A percentile compares a stretch with the other conserved stretches of the same genome.
Conservation (phyloP, 2,113 vertebrate genomes). For the Percina caprodes region DNA sequence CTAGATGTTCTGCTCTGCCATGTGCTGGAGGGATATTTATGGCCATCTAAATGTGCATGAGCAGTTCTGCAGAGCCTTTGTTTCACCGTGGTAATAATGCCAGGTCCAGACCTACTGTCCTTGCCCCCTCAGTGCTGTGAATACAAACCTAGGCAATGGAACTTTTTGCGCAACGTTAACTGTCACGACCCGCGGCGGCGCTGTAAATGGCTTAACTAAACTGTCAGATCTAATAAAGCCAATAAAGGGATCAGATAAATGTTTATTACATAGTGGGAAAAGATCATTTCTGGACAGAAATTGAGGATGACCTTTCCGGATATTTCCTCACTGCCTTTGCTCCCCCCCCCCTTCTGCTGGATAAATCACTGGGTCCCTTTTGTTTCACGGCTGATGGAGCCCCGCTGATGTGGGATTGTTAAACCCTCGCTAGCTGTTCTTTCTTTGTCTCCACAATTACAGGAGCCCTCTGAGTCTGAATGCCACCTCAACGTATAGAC, state of each 20-base stretch:
- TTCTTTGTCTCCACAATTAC: slow-evolving; percentile 73
- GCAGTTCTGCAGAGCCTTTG: slow-evolving; percentile 62
- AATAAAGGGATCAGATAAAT: slow-evolving; percentile 99
- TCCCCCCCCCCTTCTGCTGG: slow-evolving; percentile 79
- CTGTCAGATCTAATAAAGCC: slow-evolving; percentile 99
- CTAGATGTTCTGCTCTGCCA: slow-evolving; percentile 57
- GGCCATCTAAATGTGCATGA: slow-evolving; percentile 62
- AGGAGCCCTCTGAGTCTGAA: slow-evolving; percentile 43
- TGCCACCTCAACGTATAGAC: slow-evolving; percentile 18
- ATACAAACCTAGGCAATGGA: slow-evolving; percentile 90
- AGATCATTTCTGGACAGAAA: slow-evolving; percentile 99
- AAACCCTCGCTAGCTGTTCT: slow-evolving; percentile 60
- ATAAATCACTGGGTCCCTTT: slow-evolving; percentile 83
- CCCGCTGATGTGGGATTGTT: slow-evolving; percentile 77
- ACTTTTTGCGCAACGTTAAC: slow-evolving; percentile 96
- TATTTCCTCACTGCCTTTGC: slow-evolving; percentile 91
- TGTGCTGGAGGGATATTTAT: slow-evolving; percentile 68
- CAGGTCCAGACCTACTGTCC: slow-evolving; percentile 56
- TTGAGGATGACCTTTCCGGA: slow-evolving; percentile 99
- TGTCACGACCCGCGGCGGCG: slow-evolving; percentile 92
- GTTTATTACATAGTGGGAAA: slow-evolving; percentile 98
- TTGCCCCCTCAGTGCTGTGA: slow-evolving; percentile 67
- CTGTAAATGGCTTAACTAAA: slow-evolving; percentile 99
- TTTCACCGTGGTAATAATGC: slow-evolving; percentile 68
- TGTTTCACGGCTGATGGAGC: slow-evolving; percentile 81